Evolutionary conservation across 2,797 vertebrate genomes (phyloP), one percentile per base, ranked within the genome.

Genomic region (Hipposideros larvatus): DNA sequence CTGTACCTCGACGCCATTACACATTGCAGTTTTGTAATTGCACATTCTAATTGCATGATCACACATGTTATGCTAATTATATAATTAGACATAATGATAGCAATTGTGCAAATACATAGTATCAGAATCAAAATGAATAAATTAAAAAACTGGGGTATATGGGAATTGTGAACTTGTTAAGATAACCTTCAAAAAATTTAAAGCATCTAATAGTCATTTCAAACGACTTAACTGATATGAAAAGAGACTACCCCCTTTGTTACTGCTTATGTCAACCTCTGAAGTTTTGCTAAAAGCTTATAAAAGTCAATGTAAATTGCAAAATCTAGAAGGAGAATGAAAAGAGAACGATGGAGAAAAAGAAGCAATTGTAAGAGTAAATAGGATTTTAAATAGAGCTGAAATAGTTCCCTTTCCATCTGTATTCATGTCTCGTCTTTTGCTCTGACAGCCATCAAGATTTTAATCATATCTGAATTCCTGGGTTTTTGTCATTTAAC

Each of bases 11-110:
- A 96, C 98, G 97, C 97, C 97, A 97, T 97, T 97, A 98, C 92
- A 98, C 97, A 92, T 91, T 98, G 94, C 98, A 98, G 98, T 98
- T 98, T 98, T 98, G 93, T 98, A 97, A 98, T 98, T 97, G 87
- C 66, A 97, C 92, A 87, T 98, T 97, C 94, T 97, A 97, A 98
- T 98, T 97, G 97, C 97, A 98, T 97, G 96, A 98, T 98, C 97
- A 97, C 94, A 87, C 95, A 95, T 75, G 53, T 96, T 98, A 96
- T 31, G 97, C 98, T 98, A 98, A 98, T 98, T 98, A 98, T 97
- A 95, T 98, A 98, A 98, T 98, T 98, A 98, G 94, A 96, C 91
- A 68, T 98, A 98, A 98, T 98, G 97, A 94, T 97, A 97, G 97
- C 97, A 98, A 98, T 98, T 98, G 98, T 98, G 96, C 97, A 97